These are phyloP conservation scores for Venturia canescens DNA, from an alignment of 1,140 invertebrate species.

Conservation along the genomic window DNA sequence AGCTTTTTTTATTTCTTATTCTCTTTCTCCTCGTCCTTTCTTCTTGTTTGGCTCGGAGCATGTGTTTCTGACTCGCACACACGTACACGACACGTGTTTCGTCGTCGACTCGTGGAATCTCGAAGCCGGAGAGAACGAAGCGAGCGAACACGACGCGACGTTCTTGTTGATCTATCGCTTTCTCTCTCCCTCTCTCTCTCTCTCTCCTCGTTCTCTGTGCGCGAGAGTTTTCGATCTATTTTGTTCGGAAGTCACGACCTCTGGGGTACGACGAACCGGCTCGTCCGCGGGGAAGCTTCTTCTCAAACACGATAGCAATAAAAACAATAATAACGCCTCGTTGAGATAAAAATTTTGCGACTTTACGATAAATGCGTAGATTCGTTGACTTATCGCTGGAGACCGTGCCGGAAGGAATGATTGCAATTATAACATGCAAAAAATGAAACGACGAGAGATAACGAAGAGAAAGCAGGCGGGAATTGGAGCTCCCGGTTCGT, in stretches of 20 bases:
- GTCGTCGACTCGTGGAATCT: not conserved
- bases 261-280: not conserved
- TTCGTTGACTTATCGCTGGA: not conserved
- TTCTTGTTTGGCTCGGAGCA: no score
- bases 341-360: no score
- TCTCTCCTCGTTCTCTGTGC: not conserved
- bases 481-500: not conserved
- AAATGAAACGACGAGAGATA: constrained; percentile 12
- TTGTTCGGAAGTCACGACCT: not conserved
- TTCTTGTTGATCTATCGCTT: not conserved
- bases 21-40: no score
- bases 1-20: no score
- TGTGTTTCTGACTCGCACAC: no score
- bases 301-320: not conserved
- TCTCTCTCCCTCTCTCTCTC: not conserved
- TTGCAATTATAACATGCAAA: constrained; percentile 1
- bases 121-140: not conserved
- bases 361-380: not conserved
- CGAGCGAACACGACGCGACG: not conserved
- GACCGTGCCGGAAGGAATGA: not conserved
- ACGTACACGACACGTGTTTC: not conserved
- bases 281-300: not conserved
- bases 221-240: not conserved
- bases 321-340: not conserved
- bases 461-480: not conserved